Percentiles rank a stretch among this genome's conserved stretches.
Conservation (phyloP, 2,797 vertebrate genomes). For the Ctenopoma multispine region DNA sequence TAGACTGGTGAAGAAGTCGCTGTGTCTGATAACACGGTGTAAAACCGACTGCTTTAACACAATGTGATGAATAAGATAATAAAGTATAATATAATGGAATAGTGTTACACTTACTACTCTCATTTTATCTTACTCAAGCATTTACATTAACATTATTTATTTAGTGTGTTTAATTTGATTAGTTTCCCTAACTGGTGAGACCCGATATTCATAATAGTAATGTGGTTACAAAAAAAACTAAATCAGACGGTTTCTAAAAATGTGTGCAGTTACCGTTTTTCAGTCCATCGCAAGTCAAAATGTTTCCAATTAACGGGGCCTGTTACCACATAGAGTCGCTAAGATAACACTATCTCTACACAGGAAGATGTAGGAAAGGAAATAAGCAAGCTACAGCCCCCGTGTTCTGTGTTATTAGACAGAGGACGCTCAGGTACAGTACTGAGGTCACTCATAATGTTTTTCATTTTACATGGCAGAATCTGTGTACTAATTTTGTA, state of each 20-base stretch:
- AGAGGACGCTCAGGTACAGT: no score
- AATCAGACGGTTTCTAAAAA: no score
- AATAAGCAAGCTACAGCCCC: no score
- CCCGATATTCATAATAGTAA: no score
- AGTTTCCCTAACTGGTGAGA: neutral
- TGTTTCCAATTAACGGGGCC: neutral
- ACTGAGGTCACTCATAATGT: no score
- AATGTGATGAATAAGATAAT: neutral
- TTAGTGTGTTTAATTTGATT: neutral
- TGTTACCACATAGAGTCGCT: neutral
- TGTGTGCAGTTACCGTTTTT: no score
- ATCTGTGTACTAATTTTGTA: no score
- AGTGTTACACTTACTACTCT: neutral
- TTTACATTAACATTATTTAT: neutral
- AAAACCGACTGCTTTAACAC: neutral
- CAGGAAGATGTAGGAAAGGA: no score
- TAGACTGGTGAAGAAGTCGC: neutral
- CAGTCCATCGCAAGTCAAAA: neutral
- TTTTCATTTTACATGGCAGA: no score
- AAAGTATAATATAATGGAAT: neutral
- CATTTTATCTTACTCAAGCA: neutral
- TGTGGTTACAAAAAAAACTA: no score
- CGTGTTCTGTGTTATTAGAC: no score
- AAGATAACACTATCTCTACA: no score
- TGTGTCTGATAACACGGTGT: neutral